Evolutionary conservation across 2,797 vertebrate species (phyloP).

Genomic region (Psittacula derbiana): DNA sequence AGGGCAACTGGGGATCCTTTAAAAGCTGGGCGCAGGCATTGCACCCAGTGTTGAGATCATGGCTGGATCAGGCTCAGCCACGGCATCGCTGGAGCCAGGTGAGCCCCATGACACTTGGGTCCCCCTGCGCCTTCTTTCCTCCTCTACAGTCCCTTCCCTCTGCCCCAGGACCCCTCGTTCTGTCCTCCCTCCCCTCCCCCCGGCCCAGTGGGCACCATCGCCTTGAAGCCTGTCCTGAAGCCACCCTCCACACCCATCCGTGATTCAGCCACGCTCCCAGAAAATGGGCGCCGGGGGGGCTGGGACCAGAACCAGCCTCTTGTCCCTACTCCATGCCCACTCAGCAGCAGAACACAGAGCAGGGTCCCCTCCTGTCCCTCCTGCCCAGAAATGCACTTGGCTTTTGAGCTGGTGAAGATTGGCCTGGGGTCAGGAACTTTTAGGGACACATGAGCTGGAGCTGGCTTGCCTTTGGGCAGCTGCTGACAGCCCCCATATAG

Average conservation of each 20-base stretch:
- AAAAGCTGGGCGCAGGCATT: background rate
- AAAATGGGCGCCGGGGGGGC: rapidly evolving
- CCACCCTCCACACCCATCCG: background rate
- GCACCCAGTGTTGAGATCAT: background rate
- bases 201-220: rapidly evolving
- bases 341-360: background rate
- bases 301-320: background rate
- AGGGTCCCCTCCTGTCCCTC: background rate
- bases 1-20: background rate
- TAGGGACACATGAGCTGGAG: background rate
- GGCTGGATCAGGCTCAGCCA: background rate
- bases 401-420: background rate
- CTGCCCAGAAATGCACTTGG: background rate
- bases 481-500: background rate
- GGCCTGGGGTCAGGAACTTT: background rate
- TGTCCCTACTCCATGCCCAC: background rate
- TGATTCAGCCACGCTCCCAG: background rate
- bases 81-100: constrained; percentile 28
- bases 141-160: background rate
- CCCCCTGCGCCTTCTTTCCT: background rate
- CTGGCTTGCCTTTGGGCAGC: background rate
- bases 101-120: background rate
- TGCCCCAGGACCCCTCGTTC: background rate
- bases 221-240: background rate
- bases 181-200: background rate